Evolutionary conservation across 1,140 invertebrate species (phyloP).

Genomic region (Ridgeia piscesae): DNA sequence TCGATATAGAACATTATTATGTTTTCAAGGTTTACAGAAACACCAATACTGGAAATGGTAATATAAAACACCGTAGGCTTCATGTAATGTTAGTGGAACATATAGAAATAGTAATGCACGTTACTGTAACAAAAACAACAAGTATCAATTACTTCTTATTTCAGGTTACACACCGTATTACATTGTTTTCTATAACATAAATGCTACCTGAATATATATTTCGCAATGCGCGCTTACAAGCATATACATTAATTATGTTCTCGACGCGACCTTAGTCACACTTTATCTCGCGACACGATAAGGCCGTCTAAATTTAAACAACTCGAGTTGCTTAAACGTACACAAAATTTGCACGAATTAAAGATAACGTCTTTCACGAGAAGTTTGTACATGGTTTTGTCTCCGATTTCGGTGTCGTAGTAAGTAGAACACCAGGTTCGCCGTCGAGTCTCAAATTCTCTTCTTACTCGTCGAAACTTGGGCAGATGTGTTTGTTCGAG

Average conservation of each 20-base stretch:
- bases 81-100: too few species aligned
- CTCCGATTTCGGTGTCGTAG: too few species aligned
- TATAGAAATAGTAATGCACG: background rate
- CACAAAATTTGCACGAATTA: background rate
- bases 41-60: too few species aligned
- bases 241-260: background rate
- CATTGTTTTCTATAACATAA: background rate
- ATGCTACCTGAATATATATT: background rate
- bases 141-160: background rate
- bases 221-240: background rate
- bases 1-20: too few species aligned
- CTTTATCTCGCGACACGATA: background rate
- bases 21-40: too few species aligned
- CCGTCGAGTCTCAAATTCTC: too few species aligned
- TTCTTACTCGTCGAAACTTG: too few species aligned
- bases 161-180: background rate
- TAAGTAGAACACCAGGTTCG: too few species aligned
- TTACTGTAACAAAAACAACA: background rate
- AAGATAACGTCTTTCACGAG: background rate
- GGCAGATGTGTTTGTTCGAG: too few species aligned
- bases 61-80: too few species aligned
- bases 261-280: background rate
- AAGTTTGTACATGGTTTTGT: background rate
- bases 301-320: background rate
- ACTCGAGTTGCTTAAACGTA: background rate